Base-by-base conservation (phyloP, 2,113 vertebrate species). In the Brienomyrus brachyistius region DNA sequence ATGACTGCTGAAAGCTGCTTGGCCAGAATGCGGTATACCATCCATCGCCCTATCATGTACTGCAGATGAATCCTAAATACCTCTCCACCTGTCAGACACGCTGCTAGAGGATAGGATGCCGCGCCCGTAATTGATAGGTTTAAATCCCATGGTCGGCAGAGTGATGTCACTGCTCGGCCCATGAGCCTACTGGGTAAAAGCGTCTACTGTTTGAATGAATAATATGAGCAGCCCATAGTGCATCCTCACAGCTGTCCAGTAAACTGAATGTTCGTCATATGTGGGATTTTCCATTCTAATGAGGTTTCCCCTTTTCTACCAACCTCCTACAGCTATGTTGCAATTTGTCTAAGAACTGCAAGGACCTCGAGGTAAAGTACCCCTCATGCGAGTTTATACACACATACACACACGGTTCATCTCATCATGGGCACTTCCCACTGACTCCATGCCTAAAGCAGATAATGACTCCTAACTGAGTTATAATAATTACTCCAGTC, bases 281-380 rank as follows among this genome's bases (percentile, higher is more conserved):
- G 70, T 15, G 43, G 45, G 19, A 2, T 85, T 47, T 43, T 40
- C 74, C 74, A 80, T 40, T 43, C 47, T 85, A 48, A 62, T 11
- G 48, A 43, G 8, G 56, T 56, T 15, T 74, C 13, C 21, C 8
- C 19, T 35, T 86, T 31, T 51, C 50, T 86, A 1, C 9, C 10
- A 88, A 31, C 1, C 35, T 11, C 50, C 89, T 91, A 35, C 85
- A 96, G 95, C 90, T 95, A 48, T 94, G 92, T 27, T 96, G 95
- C 48, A 94, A 94, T 93, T 95, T 93, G 8, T 13, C 17, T 21
- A 1, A 21, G 31, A 62, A 8, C 11, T 95, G 95, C 1, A 92
- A 91, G n/a, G 2, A 47, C 17, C 1, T 86, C 43, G 90, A 91
- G 93, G 95, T 94, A 87, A 92, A 91, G 31, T 74, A 19, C 4